These are phyloP conservation scores for Dolomedes plantarius DNA, from an alignment of 2,888 invertebrate species.

Conservation along the genomic window DNA sequence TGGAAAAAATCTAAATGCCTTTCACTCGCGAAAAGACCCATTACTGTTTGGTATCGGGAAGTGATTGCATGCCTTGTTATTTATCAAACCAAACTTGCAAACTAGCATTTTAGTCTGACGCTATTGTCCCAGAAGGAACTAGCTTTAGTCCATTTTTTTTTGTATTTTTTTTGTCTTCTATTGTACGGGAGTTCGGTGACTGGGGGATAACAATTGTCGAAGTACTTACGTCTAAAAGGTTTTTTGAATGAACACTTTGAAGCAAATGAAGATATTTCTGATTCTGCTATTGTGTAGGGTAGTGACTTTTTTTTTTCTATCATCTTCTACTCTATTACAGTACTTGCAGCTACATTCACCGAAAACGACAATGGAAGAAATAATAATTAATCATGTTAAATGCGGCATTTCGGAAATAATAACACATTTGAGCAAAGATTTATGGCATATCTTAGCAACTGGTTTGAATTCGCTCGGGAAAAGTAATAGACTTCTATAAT, in stretches of 20 bases:
- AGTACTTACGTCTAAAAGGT: conserved; percentile 66
- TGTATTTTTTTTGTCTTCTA: conserved; percentile 26
- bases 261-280: conserved; percentile 62
- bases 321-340: not conserved
- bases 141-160: conserved; percentile 24
- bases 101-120: conserved; percentile 21
- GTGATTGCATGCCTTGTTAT: conserved; percentile 32
- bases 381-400: not conserved
- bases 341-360: not conserved
- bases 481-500: not conserved
- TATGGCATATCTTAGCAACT: not conserved
- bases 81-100: conserved; percentile 53
- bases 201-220: conserved; percentile 38
- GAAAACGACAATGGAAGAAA: not conserved
- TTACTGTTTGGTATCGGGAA: conserved; percentile 52
- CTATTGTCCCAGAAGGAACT: conserved; percentile 34
- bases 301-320: too few relatives aligned
- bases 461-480: not conserved
- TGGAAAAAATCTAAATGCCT: conserved; percentile 11
- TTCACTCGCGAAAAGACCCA: conserved; percentile 42
- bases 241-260: conserved; percentile 66
- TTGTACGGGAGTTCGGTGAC: too few relatives aligned
- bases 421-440: not conserved
- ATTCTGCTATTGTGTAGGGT: conserved; percentile 28
- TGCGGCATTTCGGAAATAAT: not conserved